A percentile compares a stretch with the other conserved stretches of the same genome.
Evolutionary conservation across 2,113 vertebrate species (phyloP).

Genomic region (Mesembrinibis cayennensis): DNA sequence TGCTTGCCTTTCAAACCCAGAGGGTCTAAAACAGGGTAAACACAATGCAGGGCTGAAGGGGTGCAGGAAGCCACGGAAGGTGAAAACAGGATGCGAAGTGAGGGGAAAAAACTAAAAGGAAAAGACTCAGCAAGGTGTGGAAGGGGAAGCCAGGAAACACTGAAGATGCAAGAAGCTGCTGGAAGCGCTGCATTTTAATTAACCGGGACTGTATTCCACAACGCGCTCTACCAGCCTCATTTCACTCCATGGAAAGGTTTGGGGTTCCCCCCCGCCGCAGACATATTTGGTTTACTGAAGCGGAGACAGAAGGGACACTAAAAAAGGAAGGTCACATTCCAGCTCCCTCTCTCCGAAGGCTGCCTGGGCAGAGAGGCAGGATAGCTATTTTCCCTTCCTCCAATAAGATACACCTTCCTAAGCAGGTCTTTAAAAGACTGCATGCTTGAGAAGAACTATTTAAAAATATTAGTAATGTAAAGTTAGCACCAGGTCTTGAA

Average conservation of each 20-base stretch:
- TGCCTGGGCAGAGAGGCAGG: neutral
- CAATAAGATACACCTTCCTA: fast-evolving
- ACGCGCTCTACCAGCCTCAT: neutral
- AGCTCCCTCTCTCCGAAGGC: neutral
- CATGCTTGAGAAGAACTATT: neutral
- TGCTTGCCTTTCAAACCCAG: neutral
- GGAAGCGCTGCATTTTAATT: neutral
- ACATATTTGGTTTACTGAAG: neutral
- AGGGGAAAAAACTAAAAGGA: neutral
- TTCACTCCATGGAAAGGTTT: neutral
- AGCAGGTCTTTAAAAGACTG: neutral
- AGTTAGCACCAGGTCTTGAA: neutral
- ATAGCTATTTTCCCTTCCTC: neutral
- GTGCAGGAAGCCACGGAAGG: neutral
- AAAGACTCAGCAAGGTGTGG: neutral
- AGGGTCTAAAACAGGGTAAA: neutral
- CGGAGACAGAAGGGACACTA: neutral
- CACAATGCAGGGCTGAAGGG: neutral
- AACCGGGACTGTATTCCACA: neutral
- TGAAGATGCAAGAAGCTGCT: neutral
- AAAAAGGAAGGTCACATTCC: neutral
- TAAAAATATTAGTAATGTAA: neutral
- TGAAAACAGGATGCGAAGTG: fast-evolving
- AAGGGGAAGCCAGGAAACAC: neutral
- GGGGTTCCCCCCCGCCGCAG: neutral